Percentiles rank a stretch among this genome's conserved stretches.
These are phyloP conservation scores for Ferdinandea cuprea DNA, from an alignment of 2,888 invertebrate genomes.

Conservation along the genomic window DNA sequence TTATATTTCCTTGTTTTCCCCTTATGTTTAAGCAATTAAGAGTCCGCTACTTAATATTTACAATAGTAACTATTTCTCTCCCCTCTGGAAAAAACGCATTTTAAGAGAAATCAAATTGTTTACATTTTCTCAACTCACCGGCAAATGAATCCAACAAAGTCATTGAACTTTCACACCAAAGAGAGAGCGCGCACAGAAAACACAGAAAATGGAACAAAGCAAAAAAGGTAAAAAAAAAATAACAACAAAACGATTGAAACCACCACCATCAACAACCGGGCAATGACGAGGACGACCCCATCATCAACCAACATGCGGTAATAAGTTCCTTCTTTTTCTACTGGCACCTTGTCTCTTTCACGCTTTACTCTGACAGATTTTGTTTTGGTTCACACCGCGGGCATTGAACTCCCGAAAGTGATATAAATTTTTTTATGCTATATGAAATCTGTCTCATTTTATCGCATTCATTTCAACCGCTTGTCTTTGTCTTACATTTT, in stretches of 20 bases:
- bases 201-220: slow-evolving; percentile 63
- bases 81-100: neutral
- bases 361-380: slow-evolving; percentile 50
- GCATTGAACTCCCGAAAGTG: slow-evolving; percentile 76
- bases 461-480: neutral
- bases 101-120: slow-evolving; percentile 55
- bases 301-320: slow-evolving; percentile 41
- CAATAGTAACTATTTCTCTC: neutral
- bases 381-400: slow-evolving; percentile 76
- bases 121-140: slow-evolving; percentile 47
- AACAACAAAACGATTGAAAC: slow-evolving; percentile 7
- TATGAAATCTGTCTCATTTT: slow-evolving; percentile 2
- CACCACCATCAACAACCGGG: slow-evolving; percentile 39
- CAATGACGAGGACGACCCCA: slow-evolving; percentile 35
- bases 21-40: neutral
- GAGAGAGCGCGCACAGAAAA: slow-evolving; percentile 29
- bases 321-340: slow-evolving; percentile 36
- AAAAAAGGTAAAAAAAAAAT: no score
- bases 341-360: neutral
- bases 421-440: slow-evolving; percentile 26
- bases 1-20: neutral
- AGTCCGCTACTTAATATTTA: no score
- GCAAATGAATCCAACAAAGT: slow-evolving; percentile 29
- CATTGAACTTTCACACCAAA: slow-evolving; percentile 48
- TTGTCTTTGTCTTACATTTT: slow-evolving; percentile 17